phyloP scores from a whole-genome alignment of 1,140 invertebrate species.

The Camponotus pennsylvanicus region DNA sequence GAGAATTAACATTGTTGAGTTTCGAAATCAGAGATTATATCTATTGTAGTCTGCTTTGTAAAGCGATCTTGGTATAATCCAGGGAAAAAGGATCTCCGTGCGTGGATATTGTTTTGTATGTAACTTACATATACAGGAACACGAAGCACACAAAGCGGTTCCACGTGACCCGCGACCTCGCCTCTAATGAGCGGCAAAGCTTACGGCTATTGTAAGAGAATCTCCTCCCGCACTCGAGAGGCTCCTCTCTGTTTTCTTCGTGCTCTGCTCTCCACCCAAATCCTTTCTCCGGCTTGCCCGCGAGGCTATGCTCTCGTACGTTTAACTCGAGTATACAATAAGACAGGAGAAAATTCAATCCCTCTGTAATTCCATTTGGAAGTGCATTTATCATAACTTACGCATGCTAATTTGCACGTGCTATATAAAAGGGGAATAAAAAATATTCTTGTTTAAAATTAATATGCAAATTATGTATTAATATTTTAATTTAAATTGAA shows the following conservation, averaged over 20 bases:
- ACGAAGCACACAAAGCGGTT: constrained; percentile 69
- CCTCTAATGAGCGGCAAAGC: constrained; percentile 83
- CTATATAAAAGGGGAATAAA: neutral
- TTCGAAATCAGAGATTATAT: constrained; percentile 55
- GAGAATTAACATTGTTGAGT: constrained; percentile 61
- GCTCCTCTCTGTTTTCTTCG: constrained; percentile 39
- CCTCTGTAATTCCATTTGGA: neutral
- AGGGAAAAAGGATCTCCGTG: constrained; percentile 57
- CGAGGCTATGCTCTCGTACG: constrained; percentile 13
- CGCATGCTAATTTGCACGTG: constrained; percentile 16
- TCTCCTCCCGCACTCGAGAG: constrained; percentile 65
- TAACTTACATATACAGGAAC: constrained; percentile 68
- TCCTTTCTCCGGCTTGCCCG: constrained; percentile 41
- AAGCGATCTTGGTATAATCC: constrained; percentile 5
- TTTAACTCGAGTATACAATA: constrained; percentile 45
- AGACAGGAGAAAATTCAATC: constrained; percentile 21
- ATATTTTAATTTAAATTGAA: neutral
- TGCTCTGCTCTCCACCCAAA: constrained; percentile 46
- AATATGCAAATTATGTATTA: neutral
- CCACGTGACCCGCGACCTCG: constrained; percentile 77
- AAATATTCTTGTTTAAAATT: neutral
- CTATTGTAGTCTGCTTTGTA: neutral
- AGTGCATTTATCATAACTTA: constrained; percentile 32
- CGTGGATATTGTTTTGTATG: constrained; percentile 72
- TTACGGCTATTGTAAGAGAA: constrained; percentile 80